These are phyloP conservation scores for Phalloptychus januarius DNA, from an alignment of 2,797 vertebrate species.

Conservation along the genomic window DNA sequence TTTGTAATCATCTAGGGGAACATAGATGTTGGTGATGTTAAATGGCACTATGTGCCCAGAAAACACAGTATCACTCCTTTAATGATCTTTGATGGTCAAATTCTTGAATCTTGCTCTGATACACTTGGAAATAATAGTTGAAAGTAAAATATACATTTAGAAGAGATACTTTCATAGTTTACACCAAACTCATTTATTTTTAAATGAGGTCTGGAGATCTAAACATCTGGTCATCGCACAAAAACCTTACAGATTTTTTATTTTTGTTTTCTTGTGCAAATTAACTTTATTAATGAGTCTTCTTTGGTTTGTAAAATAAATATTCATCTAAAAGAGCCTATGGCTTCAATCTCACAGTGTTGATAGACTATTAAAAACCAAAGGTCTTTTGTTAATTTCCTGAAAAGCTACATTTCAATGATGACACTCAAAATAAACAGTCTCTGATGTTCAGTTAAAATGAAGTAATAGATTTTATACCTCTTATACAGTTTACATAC, in stretches of 20 bases:
- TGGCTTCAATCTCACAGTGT: neutral
- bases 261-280: neutral
- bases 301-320: neutral
- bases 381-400: neutral
- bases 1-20: no score
- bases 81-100: neutral
- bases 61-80: neutral
- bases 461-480: no score
- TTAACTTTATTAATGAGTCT: neutral
- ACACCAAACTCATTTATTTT: neutral
- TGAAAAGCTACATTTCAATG: neutral
- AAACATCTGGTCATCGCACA: neutral
- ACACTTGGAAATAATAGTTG: neutral
- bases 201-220: neutral
- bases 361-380: neutral
- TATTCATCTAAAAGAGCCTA: neutral
- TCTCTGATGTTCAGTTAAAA: no score
- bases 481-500: no score
- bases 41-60: no score
- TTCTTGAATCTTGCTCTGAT: neutral
- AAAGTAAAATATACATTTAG: neutral
- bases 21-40: no score
- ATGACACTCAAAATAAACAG: neutral
- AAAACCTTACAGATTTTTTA: neutral
- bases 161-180: neutral